phyloP scores from a whole-genome alignment of 2,888 invertebrate genomes.

The Hirtodrosophila alboralis region DNA sequence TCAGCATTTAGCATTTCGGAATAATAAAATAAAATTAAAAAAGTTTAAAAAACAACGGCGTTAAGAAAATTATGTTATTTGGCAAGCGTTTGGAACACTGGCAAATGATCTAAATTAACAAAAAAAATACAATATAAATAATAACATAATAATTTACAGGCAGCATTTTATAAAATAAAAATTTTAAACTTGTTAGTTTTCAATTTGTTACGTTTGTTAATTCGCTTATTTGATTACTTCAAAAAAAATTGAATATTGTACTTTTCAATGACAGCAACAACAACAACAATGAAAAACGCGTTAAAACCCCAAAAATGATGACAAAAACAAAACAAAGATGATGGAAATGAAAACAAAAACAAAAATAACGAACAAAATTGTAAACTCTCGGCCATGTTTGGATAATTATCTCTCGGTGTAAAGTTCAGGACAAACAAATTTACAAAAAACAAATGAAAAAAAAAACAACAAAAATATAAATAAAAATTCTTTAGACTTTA shows the following conservation, averaged over 20 bases:
- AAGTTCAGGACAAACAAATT: slow-evolving; percentile 82
- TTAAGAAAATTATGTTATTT: slow-evolving; percentile 37
- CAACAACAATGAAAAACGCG: slow-evolving; percentile 63
- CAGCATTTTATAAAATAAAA: slow-evolving; percentile 75
- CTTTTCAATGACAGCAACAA: slow-evolving; percentile 57
- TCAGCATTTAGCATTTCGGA: slow-evolving; percentile 74
- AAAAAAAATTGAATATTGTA: slow-evolving; percentile 58
- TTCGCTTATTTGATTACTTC: slow-evolving; percentile 35
- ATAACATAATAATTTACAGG: slow-evolving; percentile 82
- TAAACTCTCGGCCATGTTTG: slow-evolving; percentile 83
- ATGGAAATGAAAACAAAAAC: background rate
- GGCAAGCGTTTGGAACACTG: slow-evolving; percentile 45
- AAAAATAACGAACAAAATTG: slow-evolving; percentile 67
- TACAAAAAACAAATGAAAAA: slow-evolving; percentile 58
- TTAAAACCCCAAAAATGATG: slow-evolving; percentile 50
- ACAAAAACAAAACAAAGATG: slow-evolving; percentile 44
- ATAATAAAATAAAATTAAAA: slow-evolving; percentile 47
- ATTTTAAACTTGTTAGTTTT: slow-evolving; percentile 37
- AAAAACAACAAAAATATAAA: slow-evolving; percentile 55
- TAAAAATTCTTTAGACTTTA: slow-evolving; percentile 61
- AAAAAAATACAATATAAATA: slow-evolving; percentile 43
- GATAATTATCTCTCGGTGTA: slow-evolving; percentile 84
- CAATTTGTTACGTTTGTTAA: slow-evolving; percentile 38
- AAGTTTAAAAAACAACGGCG: slow-evolving; percentile 38
- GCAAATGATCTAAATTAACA: slow-evolving; percentile 35